phyloP scores from a whole-genome alignment of 2,888 invertebrate species.

The Keiferia lycopersicella region DNA sequence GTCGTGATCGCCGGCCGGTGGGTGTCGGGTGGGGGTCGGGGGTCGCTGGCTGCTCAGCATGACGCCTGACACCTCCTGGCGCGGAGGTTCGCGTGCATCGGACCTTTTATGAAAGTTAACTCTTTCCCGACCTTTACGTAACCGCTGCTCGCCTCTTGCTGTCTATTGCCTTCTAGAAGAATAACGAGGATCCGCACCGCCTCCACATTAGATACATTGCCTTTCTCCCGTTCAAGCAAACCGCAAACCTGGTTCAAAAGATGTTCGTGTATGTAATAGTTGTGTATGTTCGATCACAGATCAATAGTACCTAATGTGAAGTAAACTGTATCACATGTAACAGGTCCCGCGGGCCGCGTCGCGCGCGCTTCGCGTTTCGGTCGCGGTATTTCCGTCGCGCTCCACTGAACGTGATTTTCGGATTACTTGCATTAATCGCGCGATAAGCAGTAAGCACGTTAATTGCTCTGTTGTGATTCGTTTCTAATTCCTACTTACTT shows the following conservation, averaged over 20 bases:
- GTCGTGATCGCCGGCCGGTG: not conserved
- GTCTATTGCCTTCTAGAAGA: not conserved
- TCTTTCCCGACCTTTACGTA: not conserved
- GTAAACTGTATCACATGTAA: too few relatives aligned
- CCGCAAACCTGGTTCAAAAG: too few relatives aligned
- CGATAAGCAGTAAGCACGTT: slow-evolving; percentile 1
- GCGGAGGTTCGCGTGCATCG: not conserved
- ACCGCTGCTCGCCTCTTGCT: not conserved
- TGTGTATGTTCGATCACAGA: too few relatives aligned
- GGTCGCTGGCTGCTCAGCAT: not conserved
- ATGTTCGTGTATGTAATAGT: too few relatives aligned
- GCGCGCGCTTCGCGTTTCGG: not conserved
- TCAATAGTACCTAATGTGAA: too few relatives aligned
- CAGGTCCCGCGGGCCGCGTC: not conserved
- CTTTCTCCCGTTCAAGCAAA: too few relatives aligned
- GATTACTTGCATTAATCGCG: not conserved
- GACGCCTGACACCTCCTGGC: not conserved
- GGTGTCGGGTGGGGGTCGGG: not conserved
- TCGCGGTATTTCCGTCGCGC: not conserved
- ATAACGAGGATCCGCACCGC: too few relatives aligned
- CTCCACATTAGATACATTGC: too few relatives aligned
- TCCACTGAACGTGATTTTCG: slow-evolving; percentile 6
- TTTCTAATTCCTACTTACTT: slow-evolving; percentile 15
- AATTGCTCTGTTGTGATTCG: slow-evolving; percentile 10
- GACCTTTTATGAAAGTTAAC: not conserved